Percentiles rank a stretch among this genome's conserved stretches.
phyloP scores from a whole-genome alignment of 2,888 invertebrate genomes.

The Baccha elongata region DNA sequence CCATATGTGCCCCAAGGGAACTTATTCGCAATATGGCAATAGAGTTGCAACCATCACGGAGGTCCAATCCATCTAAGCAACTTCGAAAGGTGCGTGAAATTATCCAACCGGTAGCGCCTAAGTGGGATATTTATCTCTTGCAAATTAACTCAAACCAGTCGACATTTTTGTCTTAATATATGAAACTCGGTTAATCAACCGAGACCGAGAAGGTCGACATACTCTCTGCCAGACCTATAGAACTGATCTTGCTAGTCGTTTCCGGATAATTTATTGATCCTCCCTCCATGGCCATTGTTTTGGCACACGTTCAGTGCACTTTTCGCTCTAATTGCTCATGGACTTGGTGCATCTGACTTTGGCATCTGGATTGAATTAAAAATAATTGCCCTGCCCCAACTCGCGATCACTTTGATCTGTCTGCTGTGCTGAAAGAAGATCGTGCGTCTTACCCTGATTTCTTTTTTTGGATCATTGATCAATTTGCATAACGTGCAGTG shows the following conservation, averaged over 20 bases:
- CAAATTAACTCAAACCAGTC: conserved; percentile 17
- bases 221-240: background rate
- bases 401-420: conserved; percentile 57
- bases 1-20: conserved; percentile 45
- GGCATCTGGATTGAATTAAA: conserved; percentile 69
- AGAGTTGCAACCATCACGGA: conserved; percentile 36
- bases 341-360: conserved; percentile 30
- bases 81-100: conserved; percentile 45
- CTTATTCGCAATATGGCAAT: conserved; percentile 11
- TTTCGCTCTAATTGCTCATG: background rate
- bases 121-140: conserved; percentile 23
- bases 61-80: conserved; percentile 46
- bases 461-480: conserved; percentile 44
- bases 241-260: conserved; percentile 25
- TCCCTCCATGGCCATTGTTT: conserved; percentile 28
- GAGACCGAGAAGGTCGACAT: conserved; percentile 26
- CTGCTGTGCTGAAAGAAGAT: conserved; percentile 27
- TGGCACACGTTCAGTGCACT: conserved; percentile 13
- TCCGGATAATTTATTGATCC: conserved; percentile 60
- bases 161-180: conserved; percentile 45
- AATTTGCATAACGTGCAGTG: conserved; percentile 62
- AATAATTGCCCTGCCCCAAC: conserved; percentile 59
- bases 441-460: conserved; percentile 45
- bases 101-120: conserved; percentile 57
- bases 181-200: conserved; percentile 50